Conservation (phyloP, 2,888 invertebrate species). For the Drosophila phalerata region DNA sequence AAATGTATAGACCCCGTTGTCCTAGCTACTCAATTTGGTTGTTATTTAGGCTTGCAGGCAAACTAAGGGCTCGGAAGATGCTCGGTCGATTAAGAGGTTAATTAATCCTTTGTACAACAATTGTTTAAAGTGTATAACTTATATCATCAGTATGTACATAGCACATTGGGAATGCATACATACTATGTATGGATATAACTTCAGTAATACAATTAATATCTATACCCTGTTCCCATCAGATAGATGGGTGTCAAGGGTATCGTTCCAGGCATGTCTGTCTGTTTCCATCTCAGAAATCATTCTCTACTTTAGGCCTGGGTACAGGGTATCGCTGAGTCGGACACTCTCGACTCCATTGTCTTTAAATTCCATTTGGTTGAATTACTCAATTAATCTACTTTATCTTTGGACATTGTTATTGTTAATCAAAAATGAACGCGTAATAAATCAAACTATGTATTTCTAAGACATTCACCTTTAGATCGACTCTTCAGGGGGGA, state of each 20-base stretch:
- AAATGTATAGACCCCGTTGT: constrained; percentile 35
- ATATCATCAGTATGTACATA: constrained; percentile 10
- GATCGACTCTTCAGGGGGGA: constrained; percentile 2
- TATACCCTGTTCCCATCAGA: background rate
- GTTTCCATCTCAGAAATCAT: background rate
- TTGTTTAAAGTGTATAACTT: background rate
- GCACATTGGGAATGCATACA: constrained; percentile 7
- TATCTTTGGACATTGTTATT: constrained; percentile 21
- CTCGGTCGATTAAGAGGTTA: constrained; percentile 26
- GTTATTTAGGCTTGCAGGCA: constrained; percentile 38
- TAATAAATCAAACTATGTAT: constrained; percentile 9
- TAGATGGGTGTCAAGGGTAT: background rate
- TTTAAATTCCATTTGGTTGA: background rate
- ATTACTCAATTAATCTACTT: constrained; percentile 1
- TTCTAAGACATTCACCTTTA: constrained; percentile 16
- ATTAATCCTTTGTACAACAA: constrained; percentile 4
- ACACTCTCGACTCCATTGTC: constrained; percentile 5
- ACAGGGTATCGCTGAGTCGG: constrained; percentile 18
- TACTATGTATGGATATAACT: constrained; percentile 13
- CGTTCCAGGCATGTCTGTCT: background rate
- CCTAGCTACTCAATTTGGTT: constrained; percentile 46
- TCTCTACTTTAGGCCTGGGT: background rate
- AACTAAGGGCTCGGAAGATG: constrained; percentile 8
- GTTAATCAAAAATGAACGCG: constrained; percentile 1
- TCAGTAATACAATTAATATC: constrained; percentile 1